Evolutionary conservation across 2,113 vertebrate genomes (phyloP).

Genomic region (Scartelaos histophorus): DNA sequence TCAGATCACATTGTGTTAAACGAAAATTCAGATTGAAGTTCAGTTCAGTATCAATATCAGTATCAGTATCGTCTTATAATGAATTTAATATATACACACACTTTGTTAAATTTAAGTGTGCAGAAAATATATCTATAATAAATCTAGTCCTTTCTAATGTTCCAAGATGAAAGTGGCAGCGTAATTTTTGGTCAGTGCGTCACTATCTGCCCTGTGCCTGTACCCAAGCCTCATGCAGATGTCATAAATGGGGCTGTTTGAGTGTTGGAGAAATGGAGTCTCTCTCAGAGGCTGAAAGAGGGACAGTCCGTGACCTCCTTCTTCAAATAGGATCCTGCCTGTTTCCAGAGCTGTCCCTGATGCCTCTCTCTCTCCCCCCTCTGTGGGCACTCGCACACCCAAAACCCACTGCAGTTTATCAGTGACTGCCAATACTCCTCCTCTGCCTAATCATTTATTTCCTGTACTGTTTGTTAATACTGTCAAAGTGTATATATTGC

Average conservation of each 20-base stretch:
- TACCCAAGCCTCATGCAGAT: slow-evolving; percentile 53
- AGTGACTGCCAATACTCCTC: slow-evolving; percentile 3
- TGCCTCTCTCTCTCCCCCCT: slow-evolving; percentile 44
- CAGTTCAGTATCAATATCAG: too few relatives aligned
- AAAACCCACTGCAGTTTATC: slow-evolving; percentile 8
- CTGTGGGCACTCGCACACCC: slow-evolving; percentile 30
- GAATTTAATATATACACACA: neutral
- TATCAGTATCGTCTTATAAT: too few relatives aligned
- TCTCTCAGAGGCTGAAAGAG: slow-evolving; percentile 70
- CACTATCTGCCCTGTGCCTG: neutral
- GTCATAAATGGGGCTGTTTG: slow-evolving; percentile 66
- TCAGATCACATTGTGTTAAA: too few relatives aligned
- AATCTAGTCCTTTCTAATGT: neutral
- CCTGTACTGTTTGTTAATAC: neutral
- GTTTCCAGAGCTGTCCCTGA: slow-evolving; percentile 70
- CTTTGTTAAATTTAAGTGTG: neutral
- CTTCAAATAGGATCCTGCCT: slow-evolving; percentile 78
- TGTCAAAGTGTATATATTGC: neutral
- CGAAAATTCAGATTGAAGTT: too few relatives aligned
- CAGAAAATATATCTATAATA: neutral
- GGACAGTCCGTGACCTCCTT: slow-evolving; percentile 79
- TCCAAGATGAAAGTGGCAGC: neutral
- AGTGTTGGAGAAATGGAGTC: slow-evolving; percentile 64
- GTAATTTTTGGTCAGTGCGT: neutral
- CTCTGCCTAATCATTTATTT: slow-evolving; percentile 18